Conservation (phyloP, 2,113 vertebrate genomes). For the Aix galericulata region DNA sequence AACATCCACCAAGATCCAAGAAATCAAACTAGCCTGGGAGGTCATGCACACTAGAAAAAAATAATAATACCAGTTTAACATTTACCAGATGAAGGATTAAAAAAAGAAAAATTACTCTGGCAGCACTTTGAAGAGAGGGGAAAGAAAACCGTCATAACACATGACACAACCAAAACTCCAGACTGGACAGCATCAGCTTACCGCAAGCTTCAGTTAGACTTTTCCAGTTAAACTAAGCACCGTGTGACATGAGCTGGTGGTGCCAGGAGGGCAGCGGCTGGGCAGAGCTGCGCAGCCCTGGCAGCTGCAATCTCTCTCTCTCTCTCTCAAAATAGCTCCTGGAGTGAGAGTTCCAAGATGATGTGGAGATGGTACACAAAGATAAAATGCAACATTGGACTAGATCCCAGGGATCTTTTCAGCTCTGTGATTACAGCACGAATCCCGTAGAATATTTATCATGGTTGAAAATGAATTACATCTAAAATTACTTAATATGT, state of each 20-base stretch:
- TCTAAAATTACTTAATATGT: neutral
- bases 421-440: neutral
- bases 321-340: conserved; percentile 16
- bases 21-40: neutral
- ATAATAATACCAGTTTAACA: neutral
- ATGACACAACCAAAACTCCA: neutral
- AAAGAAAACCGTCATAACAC: neutral
- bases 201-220: neutral
- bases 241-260: neutral
- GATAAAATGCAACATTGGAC: neutral
- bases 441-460: neutral
- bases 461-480: fast-evolving
- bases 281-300: neutral
- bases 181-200: neutral
- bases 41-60: neutral
- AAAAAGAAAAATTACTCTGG: neutral
- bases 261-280: neutral
- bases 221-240: neutral
- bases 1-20: neutral
- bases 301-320: neutral
- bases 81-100: neutral
- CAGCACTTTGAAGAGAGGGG: neutral
- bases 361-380: neutral
- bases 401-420: neutral
- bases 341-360: neutral